Base-by-base conservation (phyloP, 2,888 invertebrate genomes). In the Bombylius discolor region DNA sequence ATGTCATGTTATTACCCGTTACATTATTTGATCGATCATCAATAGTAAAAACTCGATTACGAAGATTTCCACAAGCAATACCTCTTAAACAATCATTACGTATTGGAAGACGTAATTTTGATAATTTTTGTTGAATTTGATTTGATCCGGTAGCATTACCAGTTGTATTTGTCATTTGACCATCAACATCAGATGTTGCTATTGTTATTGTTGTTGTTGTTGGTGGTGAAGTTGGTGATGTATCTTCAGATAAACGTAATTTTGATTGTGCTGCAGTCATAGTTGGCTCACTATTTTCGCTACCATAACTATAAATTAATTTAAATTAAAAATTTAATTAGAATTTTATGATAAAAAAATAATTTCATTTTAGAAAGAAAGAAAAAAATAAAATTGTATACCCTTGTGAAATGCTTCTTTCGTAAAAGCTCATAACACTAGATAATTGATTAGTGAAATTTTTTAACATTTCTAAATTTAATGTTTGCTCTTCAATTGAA, bases 401-500 rank as follows among this genome's bases (percentile, higher is more conserved):
- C 64, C 63, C 63, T 47, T 61, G 60, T 12, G 64, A 64, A 55
- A 60, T 48, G 52, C 61, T 63, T 8, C 64, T 56, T 47, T 62
- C 62, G 51, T 59, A 61, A 11, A 54, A 53, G 45, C 55, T 54
- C 34, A 60, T 52, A 1, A 60, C 55, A 14, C 47, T 57, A 6
- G 62, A 56, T 13, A 68, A 52, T 53, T 66, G 74, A 57, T 76
- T 73, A 32, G 73, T 71, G 31, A 76, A 65, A 60, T 76, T 74
- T 33, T 71, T 74, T 14, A 89, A 71, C 14, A 81, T 72, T 62
- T 80, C 78, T 32, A 83, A 77, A 66, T 84, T 82, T 31, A 76
- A 66, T 65, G 79, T 83, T 67, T 85, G 85, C 58, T 88, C 85
- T 56, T 84, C 83, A 4, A 89, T 65, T 65, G 82, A 80, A 60